These are phyloP conservation scores for Drosophila nannoptera DNA, from an alignment of 1,140 invertebrate species.

Conservation along the genomic window DNA sequence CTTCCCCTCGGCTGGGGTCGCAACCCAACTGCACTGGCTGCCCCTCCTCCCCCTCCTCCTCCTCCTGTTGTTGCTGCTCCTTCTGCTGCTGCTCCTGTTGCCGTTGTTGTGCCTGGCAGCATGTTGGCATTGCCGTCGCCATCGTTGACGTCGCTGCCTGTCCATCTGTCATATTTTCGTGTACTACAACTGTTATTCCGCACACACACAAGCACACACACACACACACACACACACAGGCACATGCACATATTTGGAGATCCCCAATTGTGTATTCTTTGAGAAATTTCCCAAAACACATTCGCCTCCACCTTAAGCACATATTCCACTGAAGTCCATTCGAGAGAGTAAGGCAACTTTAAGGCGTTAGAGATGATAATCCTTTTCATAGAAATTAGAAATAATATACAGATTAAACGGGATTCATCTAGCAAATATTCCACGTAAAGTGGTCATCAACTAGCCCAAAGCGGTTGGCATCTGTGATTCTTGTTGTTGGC, in stretches of 20 bases:
- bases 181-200: slow-evolving; percentile 50
- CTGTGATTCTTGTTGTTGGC: no score
- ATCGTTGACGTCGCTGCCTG: slow-evolving; percentile 26
- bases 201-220: slow-evolving; percentile 28
- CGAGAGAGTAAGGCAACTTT: not conserved
- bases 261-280: not conserved
- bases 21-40: no score
- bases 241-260: not conserved
- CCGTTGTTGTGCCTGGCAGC: slow-evolving; percentile 30
- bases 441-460: no score
- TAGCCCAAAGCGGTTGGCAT: no score
- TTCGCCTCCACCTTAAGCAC: not conserved
- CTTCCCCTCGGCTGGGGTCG: slow-evolving; percentile 32
- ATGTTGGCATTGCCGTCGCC: slow-evolving; percentile 50
- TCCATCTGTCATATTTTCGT: slow-evolving; percentile 61
- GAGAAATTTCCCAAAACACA: not conserved
- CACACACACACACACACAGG: slow-evolving; percentile 8
- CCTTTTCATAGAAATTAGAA: no score
- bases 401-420: no score
- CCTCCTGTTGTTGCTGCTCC: not conserved
- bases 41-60: no score
- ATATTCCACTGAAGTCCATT: not conserved
- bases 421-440: no score
- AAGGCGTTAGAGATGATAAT: no score
- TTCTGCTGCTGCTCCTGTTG: slow-evolving; percentile 10